phyloP scores from a whole-genome alignment of 1,140 invertebrate species.

The Lasaia peninsularis region DNA sequence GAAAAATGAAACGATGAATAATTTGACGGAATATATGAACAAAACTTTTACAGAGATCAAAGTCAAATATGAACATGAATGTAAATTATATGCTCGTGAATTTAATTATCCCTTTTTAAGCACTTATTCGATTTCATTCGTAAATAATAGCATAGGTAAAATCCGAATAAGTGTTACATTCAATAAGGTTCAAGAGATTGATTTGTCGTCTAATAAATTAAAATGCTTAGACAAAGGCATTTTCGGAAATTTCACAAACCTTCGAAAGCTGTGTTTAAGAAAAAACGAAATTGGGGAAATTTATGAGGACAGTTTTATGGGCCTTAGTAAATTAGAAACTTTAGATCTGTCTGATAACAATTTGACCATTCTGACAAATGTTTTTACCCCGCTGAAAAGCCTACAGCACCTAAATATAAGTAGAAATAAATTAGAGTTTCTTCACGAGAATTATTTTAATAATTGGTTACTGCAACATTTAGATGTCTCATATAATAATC shows the following conservation, averaged over 20 bases:
- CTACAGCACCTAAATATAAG: conserved; percentile 85
- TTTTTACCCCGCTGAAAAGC: conserved; percentile 78
- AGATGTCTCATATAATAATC: conserved; percentile 87
- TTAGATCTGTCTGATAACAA: conserved; percentile 80
- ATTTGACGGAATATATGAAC: conserved; percentile 40
- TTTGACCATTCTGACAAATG: conserved; percentile 79
- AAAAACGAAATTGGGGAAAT: conserved; percentile 60
- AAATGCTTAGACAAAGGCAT: conserved; percentile 53
- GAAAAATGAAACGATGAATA: conserved; percentile 14
- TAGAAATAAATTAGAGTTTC: conserved; percentile 83
- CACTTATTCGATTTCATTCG: conserved; percentile 51
- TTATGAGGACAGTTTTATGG: conserved; percentile 68
- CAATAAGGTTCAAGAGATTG: conserved; percentile 55
- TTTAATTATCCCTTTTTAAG: conserved; percentile 50
- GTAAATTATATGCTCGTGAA: conserved; percentile 46
- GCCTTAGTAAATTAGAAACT: conserved; percentile 71
- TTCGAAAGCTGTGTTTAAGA: conserved; percentile 64
- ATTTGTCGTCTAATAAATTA: conserved; percentile 69
- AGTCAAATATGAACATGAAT: conserved; percentile 40
- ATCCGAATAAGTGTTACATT: conserved; percentile 47
- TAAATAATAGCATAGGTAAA: conserved; percentile 59
- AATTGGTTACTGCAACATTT: conserved; percentile 84
- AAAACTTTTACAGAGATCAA: conserved; percentile 50
- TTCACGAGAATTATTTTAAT: conserved; percentile 78
- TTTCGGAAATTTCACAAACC: conserved; percentile 58